phyloP scores from a whole-genome alignment of 2,113 vertebrate species.

The Hemiscyllium ocellatum region DNA sequence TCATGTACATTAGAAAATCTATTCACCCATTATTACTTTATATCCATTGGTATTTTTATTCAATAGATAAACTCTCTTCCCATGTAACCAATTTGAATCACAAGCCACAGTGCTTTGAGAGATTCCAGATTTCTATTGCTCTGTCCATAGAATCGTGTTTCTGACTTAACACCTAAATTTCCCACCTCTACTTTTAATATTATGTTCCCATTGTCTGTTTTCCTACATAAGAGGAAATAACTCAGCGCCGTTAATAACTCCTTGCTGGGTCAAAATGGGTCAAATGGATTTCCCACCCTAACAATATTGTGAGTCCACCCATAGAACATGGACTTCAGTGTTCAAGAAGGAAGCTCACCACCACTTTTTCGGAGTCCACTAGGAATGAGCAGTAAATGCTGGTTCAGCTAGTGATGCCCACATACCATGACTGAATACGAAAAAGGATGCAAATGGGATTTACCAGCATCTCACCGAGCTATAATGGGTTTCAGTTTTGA shows the following conservation, averaged over 20 bases:
- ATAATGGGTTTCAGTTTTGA: too few species aligned
- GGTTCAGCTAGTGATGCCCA: too few species aligned
- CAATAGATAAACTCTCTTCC: not conserved
- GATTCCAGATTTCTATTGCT: not conserved
- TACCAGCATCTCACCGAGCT: too few species aligned
- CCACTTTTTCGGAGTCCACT: too few species aligned
- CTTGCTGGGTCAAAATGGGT: too few species aligned
- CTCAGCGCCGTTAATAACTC: not conserved
- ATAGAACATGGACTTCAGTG: too few species aligned
- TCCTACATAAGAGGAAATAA: not conserved
- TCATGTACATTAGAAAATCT: not conserved
- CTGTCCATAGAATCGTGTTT: not conserved
- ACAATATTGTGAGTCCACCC: too few species aligned
- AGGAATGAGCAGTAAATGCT: too few species aligned
- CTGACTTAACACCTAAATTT: not conserved
- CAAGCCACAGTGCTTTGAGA: not conserved
- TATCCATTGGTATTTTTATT: not conserved
- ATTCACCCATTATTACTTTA: not conserved
- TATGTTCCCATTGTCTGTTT: not conserved
- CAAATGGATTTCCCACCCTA: too few species aligned
- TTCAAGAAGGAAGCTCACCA: too few species aligned
- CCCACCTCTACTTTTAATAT: not conserved
- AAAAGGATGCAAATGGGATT: too few species aligned
- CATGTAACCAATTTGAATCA: not conserved
- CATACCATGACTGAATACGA: too few species aligned